Evolutionary conservation across 2,113 vertebrate genomes (phyloP), one percentile per base, ranked within the genome.

Genomic region (Ancistrus triradiatus): DNA sequence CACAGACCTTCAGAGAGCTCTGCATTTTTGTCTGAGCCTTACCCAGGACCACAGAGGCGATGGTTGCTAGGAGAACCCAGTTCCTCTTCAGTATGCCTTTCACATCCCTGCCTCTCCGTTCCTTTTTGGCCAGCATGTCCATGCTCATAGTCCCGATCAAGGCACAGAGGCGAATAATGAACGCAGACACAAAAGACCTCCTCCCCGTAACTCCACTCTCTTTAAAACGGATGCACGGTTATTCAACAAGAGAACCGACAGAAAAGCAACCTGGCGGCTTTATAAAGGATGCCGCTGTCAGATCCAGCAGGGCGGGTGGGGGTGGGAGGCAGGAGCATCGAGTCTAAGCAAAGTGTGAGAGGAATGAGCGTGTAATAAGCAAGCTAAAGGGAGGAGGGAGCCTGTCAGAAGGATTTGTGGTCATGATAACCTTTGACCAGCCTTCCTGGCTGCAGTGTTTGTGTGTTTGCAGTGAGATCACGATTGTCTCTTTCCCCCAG

Each of bases 41-140:
- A 97, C 95, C 95, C 68, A 93, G 69, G 59, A 95, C 58, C 83
- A 97, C 93, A 0, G 95, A 87, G 0, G 79, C 46, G 62, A 95
- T 77, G 7, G 95, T 95, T 80, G 89, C 85, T 8, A 95, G 83
- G 10, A 95, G 91, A 0, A 96, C 86, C 92, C 92, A 95, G 65
- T 97, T 94, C 62, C 78, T 92, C 88, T 51, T 89, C 78, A 95
- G 67, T 64, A 89, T 82, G 74, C 83, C 79, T 67, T 72, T 89
- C 57, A 85, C 81, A 78, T 86, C 79, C 57, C 77, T 74, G 35
- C 81, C 76, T 44, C 83, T 87, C 71, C 77, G 76, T 74, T 83
- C 65, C 53, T 83, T 78, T 70, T 86, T 90, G 66, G 84, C 89
- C 90, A 92, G 90, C 78, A 85, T 68, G 17, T 85, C 80, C 79